Conservation (phyloP, 2,888 invertebrate genomes). For the Adineta ricciae region DNA sequence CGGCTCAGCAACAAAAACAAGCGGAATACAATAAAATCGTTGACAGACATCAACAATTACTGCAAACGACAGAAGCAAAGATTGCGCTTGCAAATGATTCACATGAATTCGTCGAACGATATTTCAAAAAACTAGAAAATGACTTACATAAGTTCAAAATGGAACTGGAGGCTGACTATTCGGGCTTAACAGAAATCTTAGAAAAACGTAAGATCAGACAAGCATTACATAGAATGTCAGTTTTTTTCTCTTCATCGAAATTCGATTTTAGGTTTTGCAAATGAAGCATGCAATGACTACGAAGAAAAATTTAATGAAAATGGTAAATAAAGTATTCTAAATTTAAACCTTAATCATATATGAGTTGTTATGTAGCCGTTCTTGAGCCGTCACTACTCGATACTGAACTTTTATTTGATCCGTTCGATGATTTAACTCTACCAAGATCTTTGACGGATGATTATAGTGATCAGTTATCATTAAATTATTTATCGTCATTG, state of each 20-base stretch:
- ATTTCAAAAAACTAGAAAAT: conserved; percentile 72
- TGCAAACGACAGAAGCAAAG: background rate
- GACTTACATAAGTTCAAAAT: conserved; percentile 94
- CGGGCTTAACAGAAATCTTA: conserved; percentile 85
- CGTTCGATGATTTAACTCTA: background rate
- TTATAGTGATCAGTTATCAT: background rate
- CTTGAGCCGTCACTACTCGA: background rate
- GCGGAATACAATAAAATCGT: background rate
- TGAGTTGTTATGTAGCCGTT: background rate
- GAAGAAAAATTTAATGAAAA: background rate
- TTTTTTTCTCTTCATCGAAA: background rate
- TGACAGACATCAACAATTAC: background rate
- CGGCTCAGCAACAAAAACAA: background rate
- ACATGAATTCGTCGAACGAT: conserved; percentile 59
- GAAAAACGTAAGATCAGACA: conserved; percentile 67
- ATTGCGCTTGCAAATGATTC: background rate
- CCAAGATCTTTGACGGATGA: background rate
- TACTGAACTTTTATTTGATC: background rate
- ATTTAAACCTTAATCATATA: background rate
- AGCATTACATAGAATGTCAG: no score
- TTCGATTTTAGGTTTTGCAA: background rate
- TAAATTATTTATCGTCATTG: background rate
- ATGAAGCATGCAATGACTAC: background rate
- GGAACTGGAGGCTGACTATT: conserved; percentile 95
- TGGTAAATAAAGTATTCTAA: background rate